Conservation (phyloP, 2,888 invertebrate species). For the Exephanes ischioxanthus region DNA sequence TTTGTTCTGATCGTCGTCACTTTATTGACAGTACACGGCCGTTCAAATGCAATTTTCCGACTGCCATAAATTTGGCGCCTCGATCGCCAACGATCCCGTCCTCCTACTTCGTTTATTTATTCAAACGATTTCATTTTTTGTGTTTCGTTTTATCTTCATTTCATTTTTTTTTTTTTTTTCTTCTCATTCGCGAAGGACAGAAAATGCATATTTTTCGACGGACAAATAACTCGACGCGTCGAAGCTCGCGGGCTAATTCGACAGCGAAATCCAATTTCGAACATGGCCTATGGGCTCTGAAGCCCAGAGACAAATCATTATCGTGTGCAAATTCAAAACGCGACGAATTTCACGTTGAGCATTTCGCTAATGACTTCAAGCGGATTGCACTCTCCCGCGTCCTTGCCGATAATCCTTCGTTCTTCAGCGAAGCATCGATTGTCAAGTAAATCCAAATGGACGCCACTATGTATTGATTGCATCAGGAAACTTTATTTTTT, state of each 20-base stretch:
- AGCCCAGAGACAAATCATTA: neutral
- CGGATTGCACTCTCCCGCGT: neutral
- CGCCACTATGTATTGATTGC: neutral
- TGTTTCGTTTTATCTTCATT: neutral
- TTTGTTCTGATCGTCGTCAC: slow-evolving; percentile 60
- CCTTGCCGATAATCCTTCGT: neutral
- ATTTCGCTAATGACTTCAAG: neutral
- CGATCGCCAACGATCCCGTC: neutral
- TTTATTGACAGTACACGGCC: slow-evolving; percentile 46
- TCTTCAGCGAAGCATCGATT: neutral
- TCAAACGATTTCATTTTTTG: neutral
- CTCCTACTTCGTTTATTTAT: neutral
- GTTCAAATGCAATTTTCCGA: slow-evolving; percentile 42
- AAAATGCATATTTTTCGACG: neutral
- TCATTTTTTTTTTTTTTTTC: neutral
- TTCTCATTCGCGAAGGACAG: neutral
- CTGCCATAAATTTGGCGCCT: slow-evolving; percentile 34
- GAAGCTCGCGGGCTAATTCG: neutral
- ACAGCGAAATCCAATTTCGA: neutral
- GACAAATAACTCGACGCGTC: neutral
- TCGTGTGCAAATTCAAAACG: neutral
- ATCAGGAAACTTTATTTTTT: neutral
- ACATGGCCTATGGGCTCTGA: neutral
- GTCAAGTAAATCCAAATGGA: neutral
- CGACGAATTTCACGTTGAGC: neutral